Percentiles rank a stretch among this genome's conserved stretches.
Conservation (phyloP, 2,113 vertebrate genomes). For the Megaceryle torquata region DNA sequence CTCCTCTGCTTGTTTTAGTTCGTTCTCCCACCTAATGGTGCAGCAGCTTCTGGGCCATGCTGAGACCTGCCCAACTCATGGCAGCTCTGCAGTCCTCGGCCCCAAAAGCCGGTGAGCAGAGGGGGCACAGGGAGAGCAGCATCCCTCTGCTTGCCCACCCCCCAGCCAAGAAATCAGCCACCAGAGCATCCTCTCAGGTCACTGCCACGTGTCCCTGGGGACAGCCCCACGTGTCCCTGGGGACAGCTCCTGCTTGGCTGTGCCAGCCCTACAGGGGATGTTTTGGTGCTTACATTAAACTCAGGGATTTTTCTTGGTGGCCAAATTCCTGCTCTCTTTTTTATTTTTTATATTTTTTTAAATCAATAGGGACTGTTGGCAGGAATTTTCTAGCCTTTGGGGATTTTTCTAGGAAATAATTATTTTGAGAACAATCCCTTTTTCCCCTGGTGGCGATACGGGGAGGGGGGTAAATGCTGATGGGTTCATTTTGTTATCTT, state of each 20-base stretch:
- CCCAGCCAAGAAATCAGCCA: too few species aligned
- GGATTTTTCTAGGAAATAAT: background rate
- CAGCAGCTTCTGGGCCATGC: background rate
- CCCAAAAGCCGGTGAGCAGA: background rate
- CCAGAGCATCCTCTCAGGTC: background rate
- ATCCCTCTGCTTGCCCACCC: background rate
- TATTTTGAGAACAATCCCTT: background rate
- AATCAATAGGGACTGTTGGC: background rate
- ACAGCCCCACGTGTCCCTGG: background rate
- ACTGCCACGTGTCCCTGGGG: background rate
- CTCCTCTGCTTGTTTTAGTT: background rate
- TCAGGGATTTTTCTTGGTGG: background rate
- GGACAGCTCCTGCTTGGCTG: background rate
- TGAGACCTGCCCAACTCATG: background rate
- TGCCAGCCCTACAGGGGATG: fast-evolving
- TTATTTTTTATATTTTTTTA: too few species aligned
- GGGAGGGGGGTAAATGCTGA: background rate
- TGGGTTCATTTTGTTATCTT: background rate
- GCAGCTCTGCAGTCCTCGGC: background rate
- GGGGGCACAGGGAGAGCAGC: background rate
- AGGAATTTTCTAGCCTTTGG: background rate
- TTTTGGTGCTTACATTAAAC: background rate
- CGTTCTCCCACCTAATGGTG: background rate
- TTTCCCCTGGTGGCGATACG: background rate
- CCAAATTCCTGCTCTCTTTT: background rate